Percentiles rank a stretch among this genome's conserved stretches.
Evolutionary conservation across 2,888 invertebrate species (phyloP).

Genomic region (Litoditis marina): DNA sequence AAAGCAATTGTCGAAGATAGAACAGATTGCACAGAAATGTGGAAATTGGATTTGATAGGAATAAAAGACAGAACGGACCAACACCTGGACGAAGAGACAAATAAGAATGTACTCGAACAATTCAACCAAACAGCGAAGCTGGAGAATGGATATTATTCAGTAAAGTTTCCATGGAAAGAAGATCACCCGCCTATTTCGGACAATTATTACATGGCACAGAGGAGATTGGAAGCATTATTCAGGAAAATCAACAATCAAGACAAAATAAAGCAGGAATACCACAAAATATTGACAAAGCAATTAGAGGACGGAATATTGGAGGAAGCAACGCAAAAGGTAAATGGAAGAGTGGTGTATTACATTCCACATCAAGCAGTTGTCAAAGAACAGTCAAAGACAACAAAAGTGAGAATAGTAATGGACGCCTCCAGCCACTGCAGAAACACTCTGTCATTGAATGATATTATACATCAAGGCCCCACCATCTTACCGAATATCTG

Average conservation of each 20-base stretch:
- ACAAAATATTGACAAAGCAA: constrained; percentile 16
- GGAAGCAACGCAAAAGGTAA: constrained; percentile 9
- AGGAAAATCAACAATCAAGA: not conserved
- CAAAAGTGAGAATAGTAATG: constrained; percentile 39
- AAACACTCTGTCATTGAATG: constrained; percentile 25
- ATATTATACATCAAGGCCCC: constrained; percentile 29
- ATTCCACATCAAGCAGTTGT: constrained; percentile 34
- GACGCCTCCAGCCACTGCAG: constrained; percentile 27
- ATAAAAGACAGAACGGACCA: not conserved
- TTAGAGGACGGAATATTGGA: constrained; percentile 24
- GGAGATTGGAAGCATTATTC: not conserved
- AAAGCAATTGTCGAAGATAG: too few species aligned
- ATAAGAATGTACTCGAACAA: not conserved
- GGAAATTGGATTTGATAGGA: not conserved
- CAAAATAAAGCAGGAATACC: constrained; percentile 9
- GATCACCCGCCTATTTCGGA: not conserved
- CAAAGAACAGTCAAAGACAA: constrained; percentile 28
- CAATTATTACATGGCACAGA: constrained; percentile 4
- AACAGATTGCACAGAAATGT: too few species aligned
- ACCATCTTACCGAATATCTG: constrained; percentile 21
- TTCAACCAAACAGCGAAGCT: not conserved
- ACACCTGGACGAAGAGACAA: not conserved
- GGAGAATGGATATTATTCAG: not conserved
- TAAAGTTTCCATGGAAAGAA: not conserved
- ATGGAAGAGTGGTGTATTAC: constrained; percentile 21